Conservation (phyloP, 2,113 vertebrate species). For the Sisor rabdophorus region DNA sequence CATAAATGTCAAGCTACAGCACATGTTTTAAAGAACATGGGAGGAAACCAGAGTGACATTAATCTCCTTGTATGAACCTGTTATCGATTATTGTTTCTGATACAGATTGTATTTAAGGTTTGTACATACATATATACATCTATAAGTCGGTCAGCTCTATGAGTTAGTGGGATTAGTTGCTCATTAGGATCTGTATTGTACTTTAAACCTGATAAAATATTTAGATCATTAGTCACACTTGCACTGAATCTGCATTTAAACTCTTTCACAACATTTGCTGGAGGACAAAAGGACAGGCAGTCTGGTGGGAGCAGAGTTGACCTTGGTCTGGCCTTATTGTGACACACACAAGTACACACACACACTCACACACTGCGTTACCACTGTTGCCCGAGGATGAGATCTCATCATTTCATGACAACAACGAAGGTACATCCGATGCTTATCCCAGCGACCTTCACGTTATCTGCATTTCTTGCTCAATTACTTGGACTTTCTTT, state of each 20-base stretch:
- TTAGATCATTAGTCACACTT: not conserved
- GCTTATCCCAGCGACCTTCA: not conserved
- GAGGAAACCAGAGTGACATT: not conserved
- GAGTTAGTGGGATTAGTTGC: not conserved
- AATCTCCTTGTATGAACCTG: not conserved
- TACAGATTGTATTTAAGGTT: not conserved
- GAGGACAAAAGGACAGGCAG: constrained; percentile 13
- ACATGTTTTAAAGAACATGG: too few relatives aligned
- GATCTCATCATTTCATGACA: not conserved
- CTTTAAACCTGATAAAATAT: not conserved
- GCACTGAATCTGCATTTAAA: not conserved
- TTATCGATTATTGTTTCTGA: not conserved
- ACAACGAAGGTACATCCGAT: not conserved
- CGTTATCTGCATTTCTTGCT: not conserved
- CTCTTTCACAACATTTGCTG: not conserved
- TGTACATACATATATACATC: not conserved
- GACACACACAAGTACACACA: constrained; percentile 12
- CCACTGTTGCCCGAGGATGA: not conserved
- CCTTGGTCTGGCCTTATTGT: constrained; percentile 41
- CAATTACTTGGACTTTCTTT: not conserved
- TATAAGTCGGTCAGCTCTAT: not conserved
- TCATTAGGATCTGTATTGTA: not conserved
- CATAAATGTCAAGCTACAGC: too few relatives aligned
- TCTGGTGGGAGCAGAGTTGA: constrained; percentile 22
- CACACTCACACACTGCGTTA: constrained; percentile 22